Conservation (phyloP, 2,797 vertebrate species). For the Champsocephalus esox region DNA sequence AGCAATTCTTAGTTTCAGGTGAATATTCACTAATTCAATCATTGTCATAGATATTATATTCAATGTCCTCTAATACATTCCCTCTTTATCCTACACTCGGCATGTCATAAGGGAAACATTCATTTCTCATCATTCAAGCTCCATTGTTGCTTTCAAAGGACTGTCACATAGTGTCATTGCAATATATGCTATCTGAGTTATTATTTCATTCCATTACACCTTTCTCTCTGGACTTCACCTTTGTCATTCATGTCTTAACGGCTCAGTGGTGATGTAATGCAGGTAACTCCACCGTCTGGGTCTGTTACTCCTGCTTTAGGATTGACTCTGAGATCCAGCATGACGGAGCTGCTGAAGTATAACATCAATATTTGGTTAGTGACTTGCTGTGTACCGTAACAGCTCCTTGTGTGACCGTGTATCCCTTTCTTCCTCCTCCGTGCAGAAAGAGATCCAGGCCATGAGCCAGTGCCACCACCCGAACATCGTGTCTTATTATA, state of each 20-base stretch:
- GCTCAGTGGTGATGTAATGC: slow-evolving; percentile 44
- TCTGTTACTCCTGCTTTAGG: slow-evolving; percentile 12
- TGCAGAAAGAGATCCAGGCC: slow-evolving; percentile 99
- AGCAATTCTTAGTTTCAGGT: too few relatives aligned
- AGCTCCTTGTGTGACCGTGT: slow-evolving; percentile 24
- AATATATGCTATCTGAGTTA: not conserved
- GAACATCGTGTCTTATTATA: slow-evolving; percentile 98
- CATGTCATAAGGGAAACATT: not conserved
- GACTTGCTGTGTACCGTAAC: slow-evolving; percentile 1
- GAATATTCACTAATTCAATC: too few relatives aligned
- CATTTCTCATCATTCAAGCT: not conserved
- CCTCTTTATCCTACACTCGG: too few relatives aligned
- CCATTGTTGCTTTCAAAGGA: slow-evolving; percentile 9
- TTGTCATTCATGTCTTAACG: slow-evolving; percentile 18
- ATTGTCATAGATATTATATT: too few relatives aligned
- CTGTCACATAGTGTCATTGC: not conserved
- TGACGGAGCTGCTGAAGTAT: not conserved
- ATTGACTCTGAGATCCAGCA: slow-evolving; percentile 2
- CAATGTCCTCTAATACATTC: too few relatives aligned
- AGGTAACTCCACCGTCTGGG: slow-evolving; percentile 26
- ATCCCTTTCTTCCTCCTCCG: slow-evolving; percentile 36
- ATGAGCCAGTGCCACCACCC: slow-evolving; percentile 99
- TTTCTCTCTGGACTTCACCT: slow-evolving; percentile 1
- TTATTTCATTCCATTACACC: not conserved
- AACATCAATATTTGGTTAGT: slow-evolving; percentile 11